Conservation (phyloP, 1,140 invertebrate genomes). For the Brachionus manjavacas region DNA sequence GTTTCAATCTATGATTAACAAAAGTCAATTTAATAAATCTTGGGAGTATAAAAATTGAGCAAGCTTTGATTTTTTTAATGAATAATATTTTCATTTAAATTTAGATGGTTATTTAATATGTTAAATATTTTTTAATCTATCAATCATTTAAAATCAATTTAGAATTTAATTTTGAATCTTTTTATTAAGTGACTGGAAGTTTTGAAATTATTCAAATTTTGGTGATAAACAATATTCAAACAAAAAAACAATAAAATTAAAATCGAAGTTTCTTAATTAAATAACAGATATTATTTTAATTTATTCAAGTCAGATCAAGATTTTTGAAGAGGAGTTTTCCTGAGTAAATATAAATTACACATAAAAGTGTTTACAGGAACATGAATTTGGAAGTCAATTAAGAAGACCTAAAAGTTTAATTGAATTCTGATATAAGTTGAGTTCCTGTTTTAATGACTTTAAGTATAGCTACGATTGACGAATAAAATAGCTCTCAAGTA, state of each 20-base stretch:
- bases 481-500: background rate
- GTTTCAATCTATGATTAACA: slow-evolving; percentile 11
- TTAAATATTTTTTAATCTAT: background rate
- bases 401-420: background rate
- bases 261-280: background rate
- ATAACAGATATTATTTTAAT: background rate
- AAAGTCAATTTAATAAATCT: background rate
- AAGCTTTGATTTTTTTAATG: background rate
- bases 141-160: background rate
- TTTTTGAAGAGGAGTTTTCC: background rate
- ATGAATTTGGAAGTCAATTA: background rate
- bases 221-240: too few species aligned
- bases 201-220: background rate
- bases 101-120: background rate
- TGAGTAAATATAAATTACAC: background rate
- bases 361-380: background rate
- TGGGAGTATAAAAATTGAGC: background rate
- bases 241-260: too few species aligned
- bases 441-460: background rate
- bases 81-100: background rate
- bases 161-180: background rate
- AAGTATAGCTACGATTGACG: background rate
- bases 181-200: too few species aligned
- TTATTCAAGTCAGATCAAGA: background rate
- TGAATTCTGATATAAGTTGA: background rate